Conservation (phyloP, 1,140 invertebrate genomes). For the Radopholus similis region DNA sequence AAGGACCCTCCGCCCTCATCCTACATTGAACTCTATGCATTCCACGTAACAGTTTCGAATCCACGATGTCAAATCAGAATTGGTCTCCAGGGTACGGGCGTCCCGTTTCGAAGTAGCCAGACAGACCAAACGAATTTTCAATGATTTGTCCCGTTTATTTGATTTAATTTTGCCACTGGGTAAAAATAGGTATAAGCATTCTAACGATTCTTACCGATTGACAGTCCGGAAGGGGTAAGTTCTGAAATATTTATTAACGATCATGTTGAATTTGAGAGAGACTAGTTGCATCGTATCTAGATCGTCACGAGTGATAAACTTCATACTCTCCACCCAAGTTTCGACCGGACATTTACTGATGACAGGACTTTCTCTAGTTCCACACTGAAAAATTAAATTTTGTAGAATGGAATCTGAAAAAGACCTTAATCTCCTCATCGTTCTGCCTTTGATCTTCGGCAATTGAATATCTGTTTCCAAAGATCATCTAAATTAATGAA, state of each 20-base stretch:
- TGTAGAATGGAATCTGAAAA: no score
- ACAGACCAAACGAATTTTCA: slow-evolving; percentile 1
- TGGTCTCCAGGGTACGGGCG: slow-evolving; percentile 3
- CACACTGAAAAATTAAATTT: no score
- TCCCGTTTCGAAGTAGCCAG: background rate
- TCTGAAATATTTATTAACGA: slow-evolving; percentile 18
- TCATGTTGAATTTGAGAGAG: slow-evolving; percentile 14
- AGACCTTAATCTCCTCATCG: no score
- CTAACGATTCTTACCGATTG: background rate
- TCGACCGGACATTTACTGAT: background rate
- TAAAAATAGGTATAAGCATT: no score
- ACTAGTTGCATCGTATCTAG: slow-evolving; percentile 16
- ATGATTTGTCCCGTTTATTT: no score
- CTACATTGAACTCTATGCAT: slow-evolving; percentile 14
- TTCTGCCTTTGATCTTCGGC: no score
- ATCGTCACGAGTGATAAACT: slow-evolving; percentile 8
- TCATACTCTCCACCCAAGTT: background rate
- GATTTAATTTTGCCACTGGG: no score
- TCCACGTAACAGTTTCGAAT: slow-evolving; percentile 23
- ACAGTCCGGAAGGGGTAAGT: slow-evolving; percentile 2
- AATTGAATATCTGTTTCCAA: no score
- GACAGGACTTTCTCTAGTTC: no score
- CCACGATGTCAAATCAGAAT: slow-evolving; percentile 20
- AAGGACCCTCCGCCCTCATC: background rate
- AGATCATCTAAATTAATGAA: no score